A percentile compares a stretch with the other conserved stretches of the same genome.
These are phyloP conservation scores for Arrhopalites spinosus DNA, from an alignment of 2,888 invertebrate genomes.

Conservation along the genomic window DNA sequence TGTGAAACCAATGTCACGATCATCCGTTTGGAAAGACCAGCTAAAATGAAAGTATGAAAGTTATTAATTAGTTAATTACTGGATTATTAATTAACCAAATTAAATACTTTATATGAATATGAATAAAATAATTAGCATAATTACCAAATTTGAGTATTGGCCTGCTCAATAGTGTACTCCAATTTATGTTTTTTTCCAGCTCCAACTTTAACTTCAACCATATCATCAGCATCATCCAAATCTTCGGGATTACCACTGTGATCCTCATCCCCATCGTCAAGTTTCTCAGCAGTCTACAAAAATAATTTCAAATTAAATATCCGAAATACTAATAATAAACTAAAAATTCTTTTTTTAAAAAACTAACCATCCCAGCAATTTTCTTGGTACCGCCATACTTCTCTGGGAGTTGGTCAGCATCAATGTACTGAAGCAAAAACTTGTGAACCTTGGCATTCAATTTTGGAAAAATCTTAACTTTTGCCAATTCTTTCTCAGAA, in stretches of 20 bases:
- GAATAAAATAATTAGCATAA: background rate
- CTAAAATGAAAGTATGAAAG: no score
- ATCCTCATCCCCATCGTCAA: slow-evolving; percentile 45
- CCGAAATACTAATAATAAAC: no score
- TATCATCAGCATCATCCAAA: slow-evolving; percentile 52
- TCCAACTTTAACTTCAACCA: slow-evolving; percentile 52
- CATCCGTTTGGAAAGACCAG: slow-evolving; percentile 55
- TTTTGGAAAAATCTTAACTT: slow-evolving; percentile 53
- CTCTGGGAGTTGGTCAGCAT: slow-evolving; percentile 51
- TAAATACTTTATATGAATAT: background rate
- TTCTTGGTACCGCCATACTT: slow-evolving; percentile 54
- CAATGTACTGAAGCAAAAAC: slow-evolving; percentile 49
- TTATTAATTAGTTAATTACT: no score
- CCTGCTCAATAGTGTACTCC: slow-evolving; percentile 51
- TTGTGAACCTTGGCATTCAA: slow-evolving; percentile 50
- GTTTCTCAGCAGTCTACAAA: slow-evolving; percentile 38
- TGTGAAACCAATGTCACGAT: slow-evolving; percentile 54
- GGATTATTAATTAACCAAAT: background rate
- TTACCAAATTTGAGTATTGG: slow-evolving; percentile 54
- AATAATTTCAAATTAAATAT: background rate
- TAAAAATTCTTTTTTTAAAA: no score
- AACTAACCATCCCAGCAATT: slow-evolving; percentile 31
- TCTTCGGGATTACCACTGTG: slow-evolving; percentile 54
- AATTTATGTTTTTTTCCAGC: slow-evolving; percentile 55
- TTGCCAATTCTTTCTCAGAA: slow-evolving; percentile 46